Percentiles rank a stretch among this genome's conserved stretches.
These are phyloP conservation scores for Panagrolaimus sp. DNA, from an alignment of 1,140 invertebrate genomes.

Conservation along the genomic window DNA sequence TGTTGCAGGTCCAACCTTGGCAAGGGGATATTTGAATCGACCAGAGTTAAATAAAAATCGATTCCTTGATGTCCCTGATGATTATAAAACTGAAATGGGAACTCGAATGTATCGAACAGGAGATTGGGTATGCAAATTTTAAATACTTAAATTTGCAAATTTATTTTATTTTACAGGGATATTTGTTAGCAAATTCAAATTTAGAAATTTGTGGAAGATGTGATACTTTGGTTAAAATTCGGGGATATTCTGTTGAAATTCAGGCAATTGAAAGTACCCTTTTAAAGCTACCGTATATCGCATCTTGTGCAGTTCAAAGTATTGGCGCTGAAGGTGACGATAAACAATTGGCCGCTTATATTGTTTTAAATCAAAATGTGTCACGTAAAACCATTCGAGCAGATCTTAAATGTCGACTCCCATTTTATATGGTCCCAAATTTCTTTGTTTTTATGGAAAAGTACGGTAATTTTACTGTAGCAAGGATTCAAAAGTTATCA, in stretches of 20 bases:
- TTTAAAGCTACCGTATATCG: constrained; percentile 61
- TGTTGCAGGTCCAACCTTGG: constrained; percentile 63
- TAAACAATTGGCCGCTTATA: constrained; percentile 64
- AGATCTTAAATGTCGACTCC: constrained; percentile 62
- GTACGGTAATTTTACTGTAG: constrained; percentile 40
- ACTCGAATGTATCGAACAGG: constrained; percentile 62
- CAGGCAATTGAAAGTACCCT: constrained; percentile 64
- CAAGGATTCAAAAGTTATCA: constrained; percentile 22
- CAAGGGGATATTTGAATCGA: constrained; percentile 63
- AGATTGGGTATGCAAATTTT: too few relatives aligned
- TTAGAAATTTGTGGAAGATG: constrained; percentile 64
- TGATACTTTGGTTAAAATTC: constrained; percentile 65
- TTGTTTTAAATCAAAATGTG: constrained; percentile 60
- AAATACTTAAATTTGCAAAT: too few relatives aligned
- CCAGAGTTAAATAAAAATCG: constrained; percentile 62
- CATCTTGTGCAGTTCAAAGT: constrained; percentile 61
- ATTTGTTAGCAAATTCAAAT: constrained; percentile 62
- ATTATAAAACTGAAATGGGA: constrained; percentile 46
- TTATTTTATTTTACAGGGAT: constrained; percentile 53
- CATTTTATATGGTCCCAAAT: constrained; percentile 65
- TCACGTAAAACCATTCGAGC: constrained; percentile 60
- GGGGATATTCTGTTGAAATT: constrained; percentile 65
- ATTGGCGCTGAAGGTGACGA: constrained; percentile 64
- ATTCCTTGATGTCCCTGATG: constrained; percentile 60
- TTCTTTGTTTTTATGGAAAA: constrained; percentile 63